These are phyloP conservation scores for Nipponia nippon DNA, from an alignment of 2,113 vertebrate species.

Conservation along the genomic window DNA sequence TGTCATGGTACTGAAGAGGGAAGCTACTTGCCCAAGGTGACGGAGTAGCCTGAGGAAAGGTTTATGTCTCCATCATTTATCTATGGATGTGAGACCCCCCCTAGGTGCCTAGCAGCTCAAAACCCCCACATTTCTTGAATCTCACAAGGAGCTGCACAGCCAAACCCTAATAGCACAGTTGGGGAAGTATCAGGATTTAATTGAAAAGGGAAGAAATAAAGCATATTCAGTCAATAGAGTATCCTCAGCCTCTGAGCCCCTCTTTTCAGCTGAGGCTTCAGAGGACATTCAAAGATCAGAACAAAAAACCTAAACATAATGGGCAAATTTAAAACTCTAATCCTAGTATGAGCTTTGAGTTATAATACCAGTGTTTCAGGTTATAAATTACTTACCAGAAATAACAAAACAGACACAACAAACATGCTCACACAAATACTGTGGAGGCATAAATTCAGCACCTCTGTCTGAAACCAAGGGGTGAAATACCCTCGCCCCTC, in stretches of 20 bases:
- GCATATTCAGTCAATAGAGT: background rate
- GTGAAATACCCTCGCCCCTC: background rate
- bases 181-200: background rate
- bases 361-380: background rate
- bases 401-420: background rate
- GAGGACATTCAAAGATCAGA: background rate
- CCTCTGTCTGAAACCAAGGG: background rate
- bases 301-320: background rate
- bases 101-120: background rate
- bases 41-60: background rate
- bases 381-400: background rate
- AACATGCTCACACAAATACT: background rate
- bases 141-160: background rate
- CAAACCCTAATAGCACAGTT: background rate
- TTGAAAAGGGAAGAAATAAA: background rate
- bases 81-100: fast-evolving
- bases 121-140: background rate
- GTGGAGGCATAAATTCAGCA: background rate
- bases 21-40: background rate
- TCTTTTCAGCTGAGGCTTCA: background rate
- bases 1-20: fast-evolving
- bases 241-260: background rate
- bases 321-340: background rate
- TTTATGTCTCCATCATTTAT: background rate
- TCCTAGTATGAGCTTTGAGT: background rate